A percentile compares a stretch with the other conserved stretches of the same genome.
These are phyloP conservation scores for Platerodrilus igneus DNA, from an alignment of 2,888 invertebrate genomes.

Conservation along the genomic window DNA sequence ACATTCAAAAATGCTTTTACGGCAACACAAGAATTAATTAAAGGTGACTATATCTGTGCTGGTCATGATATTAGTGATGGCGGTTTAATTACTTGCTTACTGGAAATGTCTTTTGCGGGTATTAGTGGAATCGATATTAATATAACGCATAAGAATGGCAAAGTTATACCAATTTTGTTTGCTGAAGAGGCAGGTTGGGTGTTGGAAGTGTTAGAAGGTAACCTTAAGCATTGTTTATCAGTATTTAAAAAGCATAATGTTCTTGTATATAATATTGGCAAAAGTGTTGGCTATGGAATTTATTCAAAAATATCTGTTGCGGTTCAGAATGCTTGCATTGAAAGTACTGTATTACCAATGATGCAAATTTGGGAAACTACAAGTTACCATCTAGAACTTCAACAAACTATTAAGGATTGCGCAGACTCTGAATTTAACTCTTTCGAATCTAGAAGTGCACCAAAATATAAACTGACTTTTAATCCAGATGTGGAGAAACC, in stretches of 20 bases:
- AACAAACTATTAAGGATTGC: slow-evolving; percentile 77
- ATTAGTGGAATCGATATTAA: slow-evolving; percentile 71
- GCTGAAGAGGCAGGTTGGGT: slow-evolving; percentile 85
- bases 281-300: slow-evolving; percentile 62
- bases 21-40: slow-evolving; percentile 77
- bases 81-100: slow-evolving; percentile 79
- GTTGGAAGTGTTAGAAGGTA: slow-evolving; percentile 61
- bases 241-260: slow-evolving; percentile 60
- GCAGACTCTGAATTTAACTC: slow-evolving; percentile 73
- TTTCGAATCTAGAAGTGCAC: slow-evolving; percentile 63
- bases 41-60: slow-evolving; percentile 65
- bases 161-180: slow-evolving; percentile 67
- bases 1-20: slow-evolving; percentile 72
- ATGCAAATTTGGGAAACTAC: slow-evolving; percentile 94
- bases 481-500: slow-evolving; percentile 57
- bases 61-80: slow-evolving; percentile 98
- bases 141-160: slow-evolving; percentile 53
- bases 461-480: slow-evolving; percentile 68
- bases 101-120: slow-evolving; percentile 97
- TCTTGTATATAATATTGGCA: slow-evolving; percentile 65
- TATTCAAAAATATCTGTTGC: slow-evolving; percentile 57
- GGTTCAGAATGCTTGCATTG: slow-evolving; percentile 58
- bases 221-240: slow-evolving; percentile 56
- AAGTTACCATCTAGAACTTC: slow-evolving; percentile 81
- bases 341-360: slow-evolving; percentile 61